Conservation (phyloP, 2,797 vertebrate species). For the Myotis planiceps region DNA sequence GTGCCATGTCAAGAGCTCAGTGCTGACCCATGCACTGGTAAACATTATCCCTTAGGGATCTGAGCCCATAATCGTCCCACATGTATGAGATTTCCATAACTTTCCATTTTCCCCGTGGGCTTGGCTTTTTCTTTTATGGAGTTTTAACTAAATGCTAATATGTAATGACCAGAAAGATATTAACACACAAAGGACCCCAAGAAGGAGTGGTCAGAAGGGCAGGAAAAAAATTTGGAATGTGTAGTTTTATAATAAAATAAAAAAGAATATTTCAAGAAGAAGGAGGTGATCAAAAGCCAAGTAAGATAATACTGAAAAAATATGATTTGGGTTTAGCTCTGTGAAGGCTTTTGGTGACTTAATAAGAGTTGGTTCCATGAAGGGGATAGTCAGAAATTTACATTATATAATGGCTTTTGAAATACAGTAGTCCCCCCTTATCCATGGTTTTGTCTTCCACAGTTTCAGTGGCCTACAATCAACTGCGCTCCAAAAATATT, state of each 20-base stretch:
- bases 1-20: background rate
- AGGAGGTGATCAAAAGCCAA: background rate
- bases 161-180: background rate
- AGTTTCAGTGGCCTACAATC: too few relatives aligned
- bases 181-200: background rate
- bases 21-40: too few relatives aligned
- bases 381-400: background rate
- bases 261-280: background rate
- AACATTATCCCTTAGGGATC: too few relatives aligned
- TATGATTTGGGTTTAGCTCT: background rate
- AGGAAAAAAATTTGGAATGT: background rate
- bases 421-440: too few relatives aligned
- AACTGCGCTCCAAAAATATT: too few relatives aligned
- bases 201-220: background rate
- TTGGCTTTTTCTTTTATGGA: background rate
- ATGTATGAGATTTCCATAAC: too few relatives aligned
- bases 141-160: background rate
- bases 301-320: background rate
- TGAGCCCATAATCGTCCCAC: too few relatives aligned
- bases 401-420: too few relatives aligned
- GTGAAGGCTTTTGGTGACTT: background rate
- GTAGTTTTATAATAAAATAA: background rate
- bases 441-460: too few relatives aligned
- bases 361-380: background rate
- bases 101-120: background rate